Conservation (phyloP, 2,888 invertebrate genomes). For the Branchellion lobata region DNA sequence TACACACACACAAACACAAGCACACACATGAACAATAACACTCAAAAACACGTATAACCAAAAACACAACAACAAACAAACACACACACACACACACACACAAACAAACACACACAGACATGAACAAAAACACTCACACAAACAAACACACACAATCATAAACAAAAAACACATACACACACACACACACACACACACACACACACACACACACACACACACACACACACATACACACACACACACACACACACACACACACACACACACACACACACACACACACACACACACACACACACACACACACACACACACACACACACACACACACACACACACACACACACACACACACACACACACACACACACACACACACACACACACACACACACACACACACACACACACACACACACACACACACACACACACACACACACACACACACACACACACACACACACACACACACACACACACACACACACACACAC, state of each 20-base stretch:
- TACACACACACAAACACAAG: background rate
- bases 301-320: background rate
- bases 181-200: background rate
- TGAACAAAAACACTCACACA: background rate
- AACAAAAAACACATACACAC: background rate
- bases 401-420: background rate
- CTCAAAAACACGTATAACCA: background rate
- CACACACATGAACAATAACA: background rate
- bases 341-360: background rate
- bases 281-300: background rate
- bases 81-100: background rate
- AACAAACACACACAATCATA: background rate
- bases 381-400: background rate
- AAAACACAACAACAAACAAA: background rate
- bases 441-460: background rate
- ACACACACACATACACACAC: background rate
- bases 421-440: background rate
- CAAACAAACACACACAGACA: background rate
- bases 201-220: background rate
- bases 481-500: no score
- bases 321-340: background rate
- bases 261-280: background rate
- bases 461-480: slow-evolving; percentile 1
- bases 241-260: background rate
- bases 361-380: background rate